Conservation (phyloP, 2,113 vertebrate species). For the Syrmaticus mikado region DNA sequence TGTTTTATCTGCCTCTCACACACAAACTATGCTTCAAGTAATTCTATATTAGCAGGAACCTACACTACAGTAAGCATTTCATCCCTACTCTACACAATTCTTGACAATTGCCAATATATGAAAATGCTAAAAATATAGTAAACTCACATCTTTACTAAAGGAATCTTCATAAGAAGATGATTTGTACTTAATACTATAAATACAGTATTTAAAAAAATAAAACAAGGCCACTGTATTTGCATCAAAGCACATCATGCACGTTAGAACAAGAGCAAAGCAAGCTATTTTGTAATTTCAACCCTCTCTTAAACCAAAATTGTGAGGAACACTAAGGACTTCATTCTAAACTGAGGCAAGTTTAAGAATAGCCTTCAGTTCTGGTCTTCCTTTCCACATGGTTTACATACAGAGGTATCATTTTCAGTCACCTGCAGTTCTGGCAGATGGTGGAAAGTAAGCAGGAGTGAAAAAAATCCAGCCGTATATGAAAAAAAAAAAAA, state of each 20-base stretch:
- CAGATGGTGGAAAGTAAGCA: not conserved
- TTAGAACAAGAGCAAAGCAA: not conserved
- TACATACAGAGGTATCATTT: not conserved
- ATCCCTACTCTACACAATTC: not conserved
- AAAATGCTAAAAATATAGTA: not conserved
- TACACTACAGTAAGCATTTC: not conserved
- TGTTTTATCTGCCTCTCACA: not conserved
- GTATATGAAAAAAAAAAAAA: not conserved
- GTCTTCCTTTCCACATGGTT: not conserved
- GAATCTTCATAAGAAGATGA: not conserved
- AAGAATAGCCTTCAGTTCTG: not conserved
- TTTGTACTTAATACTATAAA: not conserved
- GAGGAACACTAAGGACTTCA: not conserved
- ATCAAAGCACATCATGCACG: not conserved
- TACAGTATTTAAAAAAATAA: not conserved
- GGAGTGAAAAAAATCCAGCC: not conserved
- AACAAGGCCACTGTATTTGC: not conserved
- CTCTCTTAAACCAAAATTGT: not conserved
- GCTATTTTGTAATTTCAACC: not conserved
- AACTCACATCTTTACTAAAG: not conserved
- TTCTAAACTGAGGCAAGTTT: not conserved
- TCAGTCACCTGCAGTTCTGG: not conserved
- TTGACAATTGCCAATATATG: not conserved
- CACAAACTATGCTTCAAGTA: not conserved
- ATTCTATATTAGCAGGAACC: not conserved